Evolutionary conservation across 2,888 invertebrate species (phyloP), one percentile per base, ranked within the genome.

Genomic region (Macrosiphum euphorbiae): DNA sequence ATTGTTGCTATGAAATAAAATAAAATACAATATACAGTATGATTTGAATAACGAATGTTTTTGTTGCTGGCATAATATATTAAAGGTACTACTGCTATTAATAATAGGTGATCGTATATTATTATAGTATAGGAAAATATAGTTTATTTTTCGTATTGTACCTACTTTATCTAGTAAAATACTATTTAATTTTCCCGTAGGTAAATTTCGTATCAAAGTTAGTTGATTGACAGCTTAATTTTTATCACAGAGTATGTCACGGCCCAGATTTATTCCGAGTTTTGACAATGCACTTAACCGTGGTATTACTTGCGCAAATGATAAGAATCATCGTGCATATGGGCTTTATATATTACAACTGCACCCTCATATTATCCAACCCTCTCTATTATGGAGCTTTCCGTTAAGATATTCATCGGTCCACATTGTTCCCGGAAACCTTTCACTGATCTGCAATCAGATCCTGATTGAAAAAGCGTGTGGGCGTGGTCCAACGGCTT

Each of bases 261-360:
- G 28, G 61, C 3, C 61, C 85, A 61, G 94, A 94, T 94, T 94
- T 90, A 67, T 90, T 86, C 90, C n/a, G 20, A 94, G 94, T 94
- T 94, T 94, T 94, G 94, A 94, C 94, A 94, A 94, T 90, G 94
- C 94, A 94, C 94, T 94, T 94, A 94, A 90, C 94, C 90, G 94
- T 94, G 61, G 61, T 90, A 94, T 94, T 94, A 94, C 90, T 90
- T 61, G 84, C 90, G 24, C 61, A 90, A 94, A 94, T 90, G 94
- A 94, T 94, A 94, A 94, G 94, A 90, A 94, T 94, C 94, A 78
- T 85, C 50, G 50, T 90, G 67, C 94, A 94, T 94, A 94, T 94
- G 94, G 94, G 93, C 61, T 86, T 50, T 85, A 91, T 67, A 67
- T 88, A 44, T 86, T 85, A 93, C n/a, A 86, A 52, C 90, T 90